Base-by-base conservation (phyloP, 2,888 invertebrate genomes). In the Tetanocera ferruginea region DNA sequence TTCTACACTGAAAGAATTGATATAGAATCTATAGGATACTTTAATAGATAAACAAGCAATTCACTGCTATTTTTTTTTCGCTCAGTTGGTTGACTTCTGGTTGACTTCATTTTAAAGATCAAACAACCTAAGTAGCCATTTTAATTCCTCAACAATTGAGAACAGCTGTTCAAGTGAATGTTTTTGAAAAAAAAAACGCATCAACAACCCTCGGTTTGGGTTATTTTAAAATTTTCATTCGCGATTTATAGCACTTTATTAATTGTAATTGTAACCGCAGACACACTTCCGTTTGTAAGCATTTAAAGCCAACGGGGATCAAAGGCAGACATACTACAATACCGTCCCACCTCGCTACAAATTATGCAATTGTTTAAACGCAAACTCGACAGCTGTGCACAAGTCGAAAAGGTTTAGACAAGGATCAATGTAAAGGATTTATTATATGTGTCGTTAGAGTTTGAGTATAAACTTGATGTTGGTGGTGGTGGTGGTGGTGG, bases 371-470 rank as follows among this genome's bases (percentile, higher is more conserved):
- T 70, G 55, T 55, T 31, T 25, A 70, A 70, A 52, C 17, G 17
- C n/a, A 55, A 52, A 17, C 19, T 8, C 25, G 55, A 70, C 70
- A 70, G 70, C 70, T 70, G 70, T 51, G 70, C 51, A 28, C 70
- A 70, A 14, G 52, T 28, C 70, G 14, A 23, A 23, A 51, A 52
- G 55, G 17, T 55, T 31, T 19, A 8, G 11, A 17, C 14, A 28
- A 55, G 70, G 31, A 52, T 55, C 52, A 31, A n/a, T 37, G 17
- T 8, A 70, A 55, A 52, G 70, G 55, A 70, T 70, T 70, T 70
- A 55, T 51, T 70, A 28, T 9, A 17, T 31, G 34, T 17, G 28
- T 2, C 3, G n/a, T 52, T 34, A 19, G 64, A n/a, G 9, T 5
- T 2, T 4, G 3, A 28, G 6, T 34, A n/a, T 8, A 31, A 34